Base-by-base conservation (phyloP, 2,113 vertebrate species). In the Apistogramma diplotaenia region DNA sequence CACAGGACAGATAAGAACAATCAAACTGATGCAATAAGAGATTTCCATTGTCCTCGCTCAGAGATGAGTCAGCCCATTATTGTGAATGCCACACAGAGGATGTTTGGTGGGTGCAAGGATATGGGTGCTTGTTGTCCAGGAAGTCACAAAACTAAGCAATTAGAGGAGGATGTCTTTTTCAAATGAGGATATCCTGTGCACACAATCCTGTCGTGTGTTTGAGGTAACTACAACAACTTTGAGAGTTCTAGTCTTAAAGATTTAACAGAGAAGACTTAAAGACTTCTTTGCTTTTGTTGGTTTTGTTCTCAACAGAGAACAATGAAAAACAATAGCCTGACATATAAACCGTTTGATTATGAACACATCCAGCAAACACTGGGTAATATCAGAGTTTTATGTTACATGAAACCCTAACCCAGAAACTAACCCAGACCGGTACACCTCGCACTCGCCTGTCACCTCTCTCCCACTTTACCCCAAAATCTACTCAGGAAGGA, bases 131-230 rank as follows among this genome's bases (percentile, higher is more conserved):
- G 81, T 88, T 87, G 82, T 86, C 73, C 86, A 90, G 92, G 92
- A 93, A 90, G 86, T 87, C 76, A 85, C 88, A 84, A 77, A 87
- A 74, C 58, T 31, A 12, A 78, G 86, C 86, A 90, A 92, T 88
- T 91, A 90, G 74, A 77, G 11, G 53, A 88, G 78, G 83, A 82
- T 78, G 75, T 58, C 46, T 76, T 76, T 89, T 70, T 70, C 73
- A 77, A 74, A 88, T 76, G 60, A 86, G 89, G 88, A 93, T 85
- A 87, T 92, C 89, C 92, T 91, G 83, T 54, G 65, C 23, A 35
- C 74, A 81, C 74, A 82, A 83, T 83, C 53, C 80, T 71, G 49
- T 78, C 88, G 79, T 76, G 67, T 88, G 85, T 84, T 71, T 2
- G 29, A 57, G 21, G 79, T 81, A 61, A 49, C 51, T 23, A 58